Conservation (phyloP, 2,888 invertebrate species). For the Tiliacea aurago region DNA sequence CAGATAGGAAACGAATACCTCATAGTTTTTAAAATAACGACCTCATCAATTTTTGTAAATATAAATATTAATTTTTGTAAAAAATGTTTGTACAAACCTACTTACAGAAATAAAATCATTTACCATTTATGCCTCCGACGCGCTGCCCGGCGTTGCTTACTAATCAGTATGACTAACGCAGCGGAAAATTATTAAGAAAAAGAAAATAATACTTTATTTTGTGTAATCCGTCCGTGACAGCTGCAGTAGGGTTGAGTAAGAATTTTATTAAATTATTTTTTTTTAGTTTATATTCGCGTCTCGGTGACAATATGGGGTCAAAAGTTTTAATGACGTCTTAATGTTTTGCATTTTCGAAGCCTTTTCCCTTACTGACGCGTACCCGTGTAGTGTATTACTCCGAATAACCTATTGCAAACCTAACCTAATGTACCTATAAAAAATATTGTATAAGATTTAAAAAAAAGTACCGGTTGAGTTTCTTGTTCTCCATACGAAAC, state of each 20-base stretch:
- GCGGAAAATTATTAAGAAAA: slow-evolving; percentile 63
- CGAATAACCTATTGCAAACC: too few species aligned
- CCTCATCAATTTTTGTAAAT: too few species aligned
- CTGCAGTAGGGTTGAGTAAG: not conserved
- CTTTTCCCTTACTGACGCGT: not conserved
- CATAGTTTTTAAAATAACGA: too few species aligned
- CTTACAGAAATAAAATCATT: too few species aligned
- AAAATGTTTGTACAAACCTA: too few species aligned
- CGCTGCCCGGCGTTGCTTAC: slow-evolving; percentile 10
- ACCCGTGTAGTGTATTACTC: not conserved
- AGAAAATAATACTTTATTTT: slow-evolving; percentile 51
- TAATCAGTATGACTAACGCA: slow-evolving; percentile 56
- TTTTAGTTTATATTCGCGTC: not conserved
- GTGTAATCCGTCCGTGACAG: slow-evolving; percentile 17
- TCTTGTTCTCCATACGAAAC: too few species aligned
- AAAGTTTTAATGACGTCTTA: not conserved
- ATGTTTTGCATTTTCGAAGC: not conserved
- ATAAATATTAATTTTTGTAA: too few species aligned
- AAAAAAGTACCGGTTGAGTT: too few species aligned
- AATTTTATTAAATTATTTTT: not conserved
- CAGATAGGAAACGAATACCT: too few species aligned
- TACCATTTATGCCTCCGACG: too few species aligned
- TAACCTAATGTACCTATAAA: too few species aligned
- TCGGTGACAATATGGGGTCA: not conserved
- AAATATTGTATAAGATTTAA: too few species aligned